Base-by-base conservation (phyloP, 1,140 invertebrate genomes). In the Nixonia krombeini region DNA sequence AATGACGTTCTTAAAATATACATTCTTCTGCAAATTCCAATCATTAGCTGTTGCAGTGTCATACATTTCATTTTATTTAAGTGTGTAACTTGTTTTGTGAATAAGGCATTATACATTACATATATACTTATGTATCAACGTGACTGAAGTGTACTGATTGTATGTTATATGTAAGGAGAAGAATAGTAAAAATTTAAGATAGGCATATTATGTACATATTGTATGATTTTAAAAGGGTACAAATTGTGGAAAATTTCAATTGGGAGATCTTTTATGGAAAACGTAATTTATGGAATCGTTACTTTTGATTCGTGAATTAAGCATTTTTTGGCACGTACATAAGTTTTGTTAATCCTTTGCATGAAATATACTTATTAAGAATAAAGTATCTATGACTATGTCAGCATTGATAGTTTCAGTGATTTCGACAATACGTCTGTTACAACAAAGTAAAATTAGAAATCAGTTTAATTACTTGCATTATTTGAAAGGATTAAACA, bases 101-200 rank as follows among this genome's bases (percentile, higher is more conserved):
- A 18, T 53, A 66, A 66, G 63, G 45, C 45, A 18, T 66, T 59
- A 59, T 42, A 55, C 49, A 17, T 37, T 18, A 58, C 42, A 58
- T 18, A 42, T 66, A 49, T 55, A 58, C 37, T 55, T 42, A 51
- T 56, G 31, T 56, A 51, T 51, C 46, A 56, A 56, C 53, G 38
- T 46, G 25, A 38, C 35, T 50, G 23, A 49, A 66, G 37, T 58
- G 58, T 63, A 10, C 15, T 50, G 44, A 42, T 47, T 35, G 42
- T 56, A 56, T 38, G 41, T 50, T 52, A 51, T 52, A 17, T 50
- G 7, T 51, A 18, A n/a, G n/a, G 40, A 49, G 29, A 15, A 9
- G 18, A 57, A 16, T 37, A 9, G 26, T 40, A 38, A 59, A 44
- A 51, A 25, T 50, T 9, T 2, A 13, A 31, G n/a, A 7, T 18